Evolutionary conservation across 2,113 vertebrate species (phyloP), one percentile per base, ranked within the genome.

Genomic region (Prunella himalayana): DNA sequence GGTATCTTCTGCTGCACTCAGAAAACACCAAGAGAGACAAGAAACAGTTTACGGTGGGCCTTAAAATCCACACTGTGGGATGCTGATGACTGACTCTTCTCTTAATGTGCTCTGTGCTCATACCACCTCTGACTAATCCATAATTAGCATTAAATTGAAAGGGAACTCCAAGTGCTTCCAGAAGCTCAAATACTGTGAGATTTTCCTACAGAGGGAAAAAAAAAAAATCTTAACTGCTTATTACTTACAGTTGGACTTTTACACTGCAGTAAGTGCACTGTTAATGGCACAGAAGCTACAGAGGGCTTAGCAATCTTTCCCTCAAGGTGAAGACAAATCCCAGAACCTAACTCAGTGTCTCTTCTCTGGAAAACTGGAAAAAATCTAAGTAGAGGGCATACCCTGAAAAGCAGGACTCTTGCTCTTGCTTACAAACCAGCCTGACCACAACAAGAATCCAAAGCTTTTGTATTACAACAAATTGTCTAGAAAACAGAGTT

Each of bases 1-100:
- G 4, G 79, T 88, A 23, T 97, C 92, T 54, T 95, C 89, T 53
- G 42, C 97, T 97, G 82, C 61, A 39, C 53, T 60, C 80, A 9
- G 47, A 60, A 87, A 42, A 76, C 37, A 72, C 10, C 35, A 25
- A 47, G 44, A 78, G 57, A 88, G 49, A 90, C 24, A 92, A 91
- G 15, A 61, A 45, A 17, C 27, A 69, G 44, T 68, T 96, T 37
- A 66, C 0, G 3, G 21, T 25, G 42, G 28, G 31, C 42, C 75
- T 69, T 33, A 73, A 81, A 84, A 66, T 39, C 30, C 33, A 25
- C 15, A 3, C 2, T 16, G 41, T 24, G 37, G 50, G n/a, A 60
- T 42, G 44, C 33, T 42, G 61, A 30, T 79, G 53, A 33, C 39
- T 39, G 41, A 47, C 9, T 88, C 39, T 86, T 63, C 63, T 59